Evolutionary conservation across 64 coral and sea anemone species (phyloP).

Genomic region (Cladopsammia gracilis): DNA sequence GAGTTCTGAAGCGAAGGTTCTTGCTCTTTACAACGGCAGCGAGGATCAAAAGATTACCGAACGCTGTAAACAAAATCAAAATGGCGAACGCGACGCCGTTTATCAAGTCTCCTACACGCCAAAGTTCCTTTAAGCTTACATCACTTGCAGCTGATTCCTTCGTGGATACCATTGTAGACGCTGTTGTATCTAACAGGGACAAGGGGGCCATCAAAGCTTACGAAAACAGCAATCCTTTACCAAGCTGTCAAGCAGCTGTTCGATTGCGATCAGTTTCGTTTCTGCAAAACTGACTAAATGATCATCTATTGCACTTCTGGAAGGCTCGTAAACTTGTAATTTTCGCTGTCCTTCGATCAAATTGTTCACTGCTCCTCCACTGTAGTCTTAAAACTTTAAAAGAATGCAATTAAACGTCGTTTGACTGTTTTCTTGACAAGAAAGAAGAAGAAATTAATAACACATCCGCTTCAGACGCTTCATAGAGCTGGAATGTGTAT

Average conservation of each 20-base stretch:
- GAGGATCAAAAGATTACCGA: conserved; percentile 79
- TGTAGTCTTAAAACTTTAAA: not conserved
- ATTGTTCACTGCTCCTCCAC: not conserved
- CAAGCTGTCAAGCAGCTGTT: not conserved
- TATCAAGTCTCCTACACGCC: conserved; percentile 36
- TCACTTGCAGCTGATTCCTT: not conserved
- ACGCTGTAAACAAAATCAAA: conserved; percentile 76
- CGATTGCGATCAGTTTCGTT: not conserved
- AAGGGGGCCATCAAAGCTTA: not conserved
- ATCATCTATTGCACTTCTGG: not conserved
- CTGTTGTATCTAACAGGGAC: not conserved
- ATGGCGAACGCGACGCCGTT: conserved; percentile 78
- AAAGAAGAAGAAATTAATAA: too few relatives aligned
- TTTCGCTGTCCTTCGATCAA: not conserved
- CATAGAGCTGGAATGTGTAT: not conserved
- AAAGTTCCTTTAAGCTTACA: not conserved
- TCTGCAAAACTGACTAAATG: too few relatives aligned
- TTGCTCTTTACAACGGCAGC: conserved; percentile 58
- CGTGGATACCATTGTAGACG: conserved; percentile 2
- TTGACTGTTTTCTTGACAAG: too few relatives aligned
- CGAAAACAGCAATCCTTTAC: not conserved
- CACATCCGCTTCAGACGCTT: not conserved
- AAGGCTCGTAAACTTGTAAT: not conserved
- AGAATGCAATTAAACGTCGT: not conserved
- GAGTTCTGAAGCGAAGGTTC: conserved; percentile 70